Evolutionary conservation across 2,888 invertebrate genomes (phyloP).

Genomic region (Dolichopus griseipennis): DNA sequence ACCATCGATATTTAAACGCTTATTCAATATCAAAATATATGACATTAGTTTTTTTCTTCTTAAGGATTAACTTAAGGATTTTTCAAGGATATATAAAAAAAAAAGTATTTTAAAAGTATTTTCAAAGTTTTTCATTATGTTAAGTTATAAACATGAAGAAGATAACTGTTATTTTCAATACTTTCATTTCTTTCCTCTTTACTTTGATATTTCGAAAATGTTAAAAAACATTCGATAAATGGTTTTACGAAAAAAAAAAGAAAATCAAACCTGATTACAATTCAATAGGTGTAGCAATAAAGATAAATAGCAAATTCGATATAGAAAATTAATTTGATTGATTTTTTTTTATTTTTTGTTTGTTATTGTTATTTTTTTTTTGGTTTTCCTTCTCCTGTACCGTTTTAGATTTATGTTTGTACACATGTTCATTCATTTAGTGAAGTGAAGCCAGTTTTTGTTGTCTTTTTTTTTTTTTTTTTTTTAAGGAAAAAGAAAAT

Average conservation of each 20-base stretch:
- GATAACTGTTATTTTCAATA: no score
- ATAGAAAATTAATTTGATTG: not conserved
- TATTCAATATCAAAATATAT: no score
- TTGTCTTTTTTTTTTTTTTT: no score
- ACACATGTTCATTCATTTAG: not conserved
- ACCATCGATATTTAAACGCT: no score
- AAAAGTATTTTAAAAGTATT: no score
- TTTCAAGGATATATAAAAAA: no score
- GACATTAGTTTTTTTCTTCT: no score
- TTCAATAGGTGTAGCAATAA: conserved; percentile 4
- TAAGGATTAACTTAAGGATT: no score
- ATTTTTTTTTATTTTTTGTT: conserved; percentile 3
- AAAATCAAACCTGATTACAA: not conserved
- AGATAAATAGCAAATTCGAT: not conserved
- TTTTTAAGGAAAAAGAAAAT: no score
- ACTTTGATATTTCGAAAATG: not conserved
- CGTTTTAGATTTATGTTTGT: not conserved
- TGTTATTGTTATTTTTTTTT: no score
- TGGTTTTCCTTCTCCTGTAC: not conserved
- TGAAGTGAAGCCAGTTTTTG: not conserved
- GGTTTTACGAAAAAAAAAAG: not conserved
- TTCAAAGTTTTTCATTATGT: no score
- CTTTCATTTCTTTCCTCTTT: not conserved
- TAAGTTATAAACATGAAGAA: no score
- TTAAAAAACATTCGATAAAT: not conserved